Evolutionary conservation across 1,140 invertebrate genomes (phyloP), one percentile per base, ranked within the genome.

Genomic region (Limonius californicus): DNA sequence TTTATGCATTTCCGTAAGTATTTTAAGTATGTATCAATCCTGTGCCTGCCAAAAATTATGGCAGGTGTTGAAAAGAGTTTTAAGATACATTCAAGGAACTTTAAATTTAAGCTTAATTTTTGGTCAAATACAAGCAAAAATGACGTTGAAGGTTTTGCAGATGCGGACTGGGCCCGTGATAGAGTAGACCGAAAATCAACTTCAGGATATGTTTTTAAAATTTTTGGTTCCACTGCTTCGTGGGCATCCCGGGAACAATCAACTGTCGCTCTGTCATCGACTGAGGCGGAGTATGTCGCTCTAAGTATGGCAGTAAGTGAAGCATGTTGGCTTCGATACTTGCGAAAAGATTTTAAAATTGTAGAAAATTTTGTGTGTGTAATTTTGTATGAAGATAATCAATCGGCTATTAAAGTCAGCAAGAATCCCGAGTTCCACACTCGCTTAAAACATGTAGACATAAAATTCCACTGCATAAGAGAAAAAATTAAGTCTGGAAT

Each of bases 91-190:
- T 16, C 2, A 43, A 20, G 39, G 30, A 8, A 58, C 30, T 27
- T 27, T 27, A 9, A 27, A 27, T 27, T 27, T 4, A 4, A 27
- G 23, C 9, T 9, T 27, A 4, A 9, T 27, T 27, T 27, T 27
- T 27, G 9, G 9, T 4, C 3, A 9, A 27, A 9, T 27, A 27
- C 3, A 9, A 3, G 3, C 9, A 9, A 27, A 4, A 27, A 27
- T 9, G 9, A 4, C 23, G 9, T 27, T 27, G 23, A 27, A 9
- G 64, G 74, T 16, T 79, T 66, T 70, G 73, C 73, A 9, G 78
- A 80, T 67, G 67, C 77, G 3, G 75, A 80, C 66, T 80, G 76
- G 74, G 77, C 65, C 16, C 69, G 62, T 6, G 68, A 75, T 43
- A 63, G 4, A 6, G 14, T 62, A 11, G 72, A 78, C 30, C 68